A percentile compares a stretch with the other conserved stretches of the same genome.
These are phyloP conservation scores for Ctenicera cuprea DNA, from an alignment of 2,888 invertebrate genomes.

Conservation along the genomic window DNA sequence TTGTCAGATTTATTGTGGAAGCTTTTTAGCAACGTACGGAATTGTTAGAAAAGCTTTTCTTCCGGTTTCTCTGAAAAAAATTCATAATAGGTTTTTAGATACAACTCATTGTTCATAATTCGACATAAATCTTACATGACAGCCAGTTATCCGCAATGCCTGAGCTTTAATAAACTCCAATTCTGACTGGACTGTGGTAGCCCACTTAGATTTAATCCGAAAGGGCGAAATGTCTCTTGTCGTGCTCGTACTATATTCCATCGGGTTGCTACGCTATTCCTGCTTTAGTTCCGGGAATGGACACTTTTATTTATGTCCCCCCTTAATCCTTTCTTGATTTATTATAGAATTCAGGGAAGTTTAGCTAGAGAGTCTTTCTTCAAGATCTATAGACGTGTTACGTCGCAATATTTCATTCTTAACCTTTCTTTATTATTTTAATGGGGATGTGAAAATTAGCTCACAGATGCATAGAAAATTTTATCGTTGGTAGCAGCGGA, in stretches of 20 bases:
- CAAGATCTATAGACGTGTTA: constrained; percentile 21
- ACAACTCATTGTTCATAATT: background rate
- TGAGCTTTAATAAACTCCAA: constrained; percentile 10
- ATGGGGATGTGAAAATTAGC: background rate
- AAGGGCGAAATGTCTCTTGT: constrained; percentile 15
- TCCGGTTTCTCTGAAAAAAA: background rate
- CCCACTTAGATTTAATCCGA: constrained; percentile 20
- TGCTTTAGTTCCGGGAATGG: constrained; percentile 11
- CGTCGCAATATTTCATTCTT: constrained; percentile 10
- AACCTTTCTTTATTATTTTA: constrained; percentile 25
- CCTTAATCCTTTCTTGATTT: constrained; percentile 36
- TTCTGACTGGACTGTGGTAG: constrained; percentile 13
- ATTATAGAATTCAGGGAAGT: constrained; percentile 22
- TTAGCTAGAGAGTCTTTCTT: constrained; percentile 13
- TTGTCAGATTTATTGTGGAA: too few species aligned
- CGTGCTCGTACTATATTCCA: background rate
- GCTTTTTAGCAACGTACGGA: too few species aligned
- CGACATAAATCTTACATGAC: constrained; percentile 22
- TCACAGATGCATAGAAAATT: background rate
- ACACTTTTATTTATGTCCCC: constrained; percentile 28
- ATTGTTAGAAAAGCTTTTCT: background rate
- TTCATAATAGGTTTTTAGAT: background rate
- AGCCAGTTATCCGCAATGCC: background rate
- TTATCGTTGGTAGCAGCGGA: too few species aligned
- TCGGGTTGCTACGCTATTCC: constrained; percentile 5